Evolutionary conservation across 2,888 invertebrate genomes (phyloP).

Genomic region (Criorhina ranunculi): DNA sequence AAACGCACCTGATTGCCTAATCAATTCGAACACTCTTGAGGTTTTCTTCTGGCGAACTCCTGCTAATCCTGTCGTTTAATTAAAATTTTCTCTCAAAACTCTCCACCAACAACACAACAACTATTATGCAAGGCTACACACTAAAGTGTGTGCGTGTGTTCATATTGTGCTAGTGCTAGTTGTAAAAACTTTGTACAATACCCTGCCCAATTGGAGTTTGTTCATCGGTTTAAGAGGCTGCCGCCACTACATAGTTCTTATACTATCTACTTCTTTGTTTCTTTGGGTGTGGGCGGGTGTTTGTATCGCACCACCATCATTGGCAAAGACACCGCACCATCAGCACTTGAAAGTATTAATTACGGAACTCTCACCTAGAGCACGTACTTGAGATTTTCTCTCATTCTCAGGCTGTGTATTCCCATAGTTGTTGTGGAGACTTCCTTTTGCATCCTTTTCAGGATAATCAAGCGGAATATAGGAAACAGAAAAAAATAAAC

Average conservation of each 20-base stretch:
- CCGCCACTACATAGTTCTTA: slow-evolving; percentile 7
- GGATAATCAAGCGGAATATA: slow-evolving; percentile 65
- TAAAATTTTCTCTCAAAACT: slow-evolving; percentile 57
- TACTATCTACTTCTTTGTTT: neutral
- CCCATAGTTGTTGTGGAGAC: slow-evolving; percentile 9
- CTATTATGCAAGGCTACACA: slow-evolving; percentile 38
- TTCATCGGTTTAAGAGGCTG: slow-evolving; percentile 8
- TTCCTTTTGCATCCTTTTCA: slow-evolving; percentile 47
- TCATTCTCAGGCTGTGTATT: neutral
- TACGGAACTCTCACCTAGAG: slow-evolving; percentile 71
- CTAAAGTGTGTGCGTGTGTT: slow-evolving; percentile 28
- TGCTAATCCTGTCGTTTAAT: slow-evolving; percentile 58
- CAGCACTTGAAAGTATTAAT: slow-evolving; percentile 70
- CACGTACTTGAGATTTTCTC: slow-evolving; percentile 70
- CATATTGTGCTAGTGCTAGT: slow-evolving; percentile 24
- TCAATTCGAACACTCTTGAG: slow-evolving; percentile 61
- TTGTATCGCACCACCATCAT: slow-evolving; percentile 27
- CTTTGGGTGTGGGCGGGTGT: neutral
- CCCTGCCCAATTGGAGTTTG: slow-evolving; percentile 30
- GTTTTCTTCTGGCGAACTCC: slow-evolving; percentile 33
- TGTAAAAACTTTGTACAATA: slow-evolving; percentile 48
- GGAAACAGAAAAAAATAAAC: slow-evolving; percentile 43
- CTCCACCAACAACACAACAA: slow-evolving; percentile 7
- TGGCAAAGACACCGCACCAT: slow-evolving; percentile 51
- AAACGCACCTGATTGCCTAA: slow-evolving; percentile 59